Conservation (phyloP, 2,888 invertebrate species). For the Gari tellinella region DNA sequence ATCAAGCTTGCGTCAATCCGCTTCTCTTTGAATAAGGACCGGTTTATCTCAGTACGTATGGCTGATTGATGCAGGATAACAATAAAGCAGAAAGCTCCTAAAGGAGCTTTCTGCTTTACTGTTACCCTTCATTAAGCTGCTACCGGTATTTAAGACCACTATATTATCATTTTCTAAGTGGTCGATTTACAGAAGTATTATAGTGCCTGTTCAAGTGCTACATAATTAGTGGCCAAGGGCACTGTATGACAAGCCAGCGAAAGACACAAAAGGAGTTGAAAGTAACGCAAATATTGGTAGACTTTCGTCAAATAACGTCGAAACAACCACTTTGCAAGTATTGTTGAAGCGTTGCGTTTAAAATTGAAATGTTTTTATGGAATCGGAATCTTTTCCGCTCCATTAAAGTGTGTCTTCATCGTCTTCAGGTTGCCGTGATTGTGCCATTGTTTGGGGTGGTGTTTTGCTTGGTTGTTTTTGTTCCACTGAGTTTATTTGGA, state of each 20-base stretch:
- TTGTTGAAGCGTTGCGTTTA: constrained; percentile 18
- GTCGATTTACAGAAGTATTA: no score
- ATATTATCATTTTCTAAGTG: no score
- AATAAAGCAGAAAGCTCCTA: no score
- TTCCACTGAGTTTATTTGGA: constrained; percentile 41
- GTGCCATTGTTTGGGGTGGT: constrained; percentile 25
- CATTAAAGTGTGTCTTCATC: constrained; percentile 30
- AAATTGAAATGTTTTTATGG: constrained; percentile 43
- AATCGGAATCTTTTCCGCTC: constrained; percentile 45
- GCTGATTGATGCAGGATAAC: no score
- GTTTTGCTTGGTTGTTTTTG: constrained; percentile 39
- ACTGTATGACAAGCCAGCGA: not conserved
- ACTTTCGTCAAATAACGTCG: constrained; percentile 29
- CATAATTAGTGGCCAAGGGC: constrained; percentile 28
- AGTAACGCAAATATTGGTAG: constrained; percentile 38
- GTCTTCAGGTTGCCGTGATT: constrained; percentile 39
- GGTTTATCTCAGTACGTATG: no score
- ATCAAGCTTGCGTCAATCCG: no score
- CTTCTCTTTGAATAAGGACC: no score
- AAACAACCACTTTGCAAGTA: constrained; percentile 29
- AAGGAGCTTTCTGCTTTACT: no score
- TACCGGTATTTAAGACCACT: no score
- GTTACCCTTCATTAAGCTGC: no score
- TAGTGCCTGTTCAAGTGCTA: constrained; percentile 22
- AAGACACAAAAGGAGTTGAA: constrained; percentile 18